Percentiles rank a stretch among this genome's conserved stretches.
These are phyloP conservation scores for Coendou prehensilis DNA, from an alignment of 2,797 vertebrate species.

Conservation along the genomic window DNA sequence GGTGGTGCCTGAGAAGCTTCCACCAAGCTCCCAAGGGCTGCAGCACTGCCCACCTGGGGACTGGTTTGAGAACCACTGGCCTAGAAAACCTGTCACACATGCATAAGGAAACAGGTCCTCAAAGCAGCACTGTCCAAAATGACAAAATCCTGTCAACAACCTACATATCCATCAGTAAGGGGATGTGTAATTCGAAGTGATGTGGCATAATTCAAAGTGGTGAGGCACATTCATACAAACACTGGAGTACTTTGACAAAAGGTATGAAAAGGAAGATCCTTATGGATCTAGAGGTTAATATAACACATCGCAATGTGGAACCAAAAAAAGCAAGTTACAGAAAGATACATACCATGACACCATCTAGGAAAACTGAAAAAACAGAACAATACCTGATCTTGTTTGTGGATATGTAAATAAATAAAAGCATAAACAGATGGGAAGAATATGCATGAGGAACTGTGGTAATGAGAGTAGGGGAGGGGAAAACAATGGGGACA, in stretches of 20 bases:
- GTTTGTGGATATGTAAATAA: neutral
- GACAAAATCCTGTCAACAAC: neutral
- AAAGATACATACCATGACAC: conserved; percentile 21
- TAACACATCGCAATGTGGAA: neutral
- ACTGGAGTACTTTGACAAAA: neutral
- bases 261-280: neutral
- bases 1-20: neutral
- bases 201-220: neutral
- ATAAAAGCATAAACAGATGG: neutral
- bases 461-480: neutral
- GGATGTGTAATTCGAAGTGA: neutral
- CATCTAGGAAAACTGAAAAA: conserved; percentile 59
- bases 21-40: neutral
- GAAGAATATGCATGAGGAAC: neutral
- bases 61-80: conserved; percentile 54
- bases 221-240: neutral
- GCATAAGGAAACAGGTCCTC: conserved; percentile 10
- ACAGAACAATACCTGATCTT: neutral
- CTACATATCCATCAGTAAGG: neutral
- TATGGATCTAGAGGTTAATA: neutral
- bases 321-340: neutral
- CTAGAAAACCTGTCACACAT: conserved; percentile 18
- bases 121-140: neutral
- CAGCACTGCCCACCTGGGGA: neutral
- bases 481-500: conserved; percentile 61